These are phyloP conservation scores for Crossaster papposus DNA, from an alignment of 53 echinoderm and acorn worm species.

Conservation along the genomic window DNA sequence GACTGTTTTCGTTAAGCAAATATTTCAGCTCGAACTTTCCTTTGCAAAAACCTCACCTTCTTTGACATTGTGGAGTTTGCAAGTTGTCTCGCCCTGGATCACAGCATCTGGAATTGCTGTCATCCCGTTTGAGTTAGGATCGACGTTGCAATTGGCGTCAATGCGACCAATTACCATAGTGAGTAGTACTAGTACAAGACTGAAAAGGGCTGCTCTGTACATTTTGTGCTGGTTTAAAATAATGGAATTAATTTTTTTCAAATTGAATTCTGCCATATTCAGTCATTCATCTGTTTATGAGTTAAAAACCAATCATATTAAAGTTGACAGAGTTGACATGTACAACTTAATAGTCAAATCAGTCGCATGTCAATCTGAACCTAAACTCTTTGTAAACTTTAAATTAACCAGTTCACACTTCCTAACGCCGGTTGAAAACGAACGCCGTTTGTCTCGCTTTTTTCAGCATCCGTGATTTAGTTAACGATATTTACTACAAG, in stretches of 20 bases:
- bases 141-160: neutral
- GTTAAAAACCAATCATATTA: no score
- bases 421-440: no score
- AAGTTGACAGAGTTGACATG: no score
- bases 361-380: no score
- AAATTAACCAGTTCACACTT: no score
- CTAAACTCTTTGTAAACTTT: no score
- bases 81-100: neutral
- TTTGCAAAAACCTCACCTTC: neutral
- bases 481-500: no score
- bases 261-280: no score
- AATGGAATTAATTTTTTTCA: neutral
- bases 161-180: constrained; percentile 37
- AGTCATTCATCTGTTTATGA: no score
- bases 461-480: no score
- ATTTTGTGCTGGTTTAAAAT: neutral
- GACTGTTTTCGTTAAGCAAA: neutral
- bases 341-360: no score
- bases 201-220: neutral
- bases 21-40: neutral
- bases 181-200: neutral
- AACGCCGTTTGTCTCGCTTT: no score
- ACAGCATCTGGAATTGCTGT: neutral
- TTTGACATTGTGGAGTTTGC: neutral
- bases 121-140: neutral